These are phyloP conservation scores for Eumerus sabulonum DNA, from an alignment of 2,888 invertebrate species.

Conservation along the genomic window DNA sequence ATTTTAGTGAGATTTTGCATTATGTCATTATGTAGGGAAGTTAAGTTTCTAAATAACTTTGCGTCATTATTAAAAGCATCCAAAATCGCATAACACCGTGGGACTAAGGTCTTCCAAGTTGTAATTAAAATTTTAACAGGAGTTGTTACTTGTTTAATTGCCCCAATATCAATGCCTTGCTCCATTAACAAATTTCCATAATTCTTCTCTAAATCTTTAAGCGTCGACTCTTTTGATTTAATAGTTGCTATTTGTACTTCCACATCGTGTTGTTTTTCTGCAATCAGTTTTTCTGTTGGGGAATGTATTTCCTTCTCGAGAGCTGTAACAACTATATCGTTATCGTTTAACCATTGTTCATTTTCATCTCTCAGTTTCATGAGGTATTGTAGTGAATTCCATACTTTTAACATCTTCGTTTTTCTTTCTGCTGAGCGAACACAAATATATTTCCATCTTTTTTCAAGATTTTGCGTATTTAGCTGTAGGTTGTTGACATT, in stretches of 20 bases:
- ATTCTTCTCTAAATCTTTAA: slow-evolving; percentile 84
- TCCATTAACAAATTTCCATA: slow-evolving; percentile 85
- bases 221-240: slow-evolving; percentile 80
- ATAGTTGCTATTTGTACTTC: slow-evolving; percentile 81
- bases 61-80: slow-evolving; percentile 82
- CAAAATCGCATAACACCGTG: slow-evolving; percentile 81
- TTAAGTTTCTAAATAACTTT: slow-evolving; percentile 84
- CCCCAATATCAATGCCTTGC: slow-evolving; percentile 85
- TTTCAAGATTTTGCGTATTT: slow-evolving; percentile 86
- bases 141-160: slow-evolving; percentile 83
- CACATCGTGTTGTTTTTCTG: slow-evolving; percentile 81
- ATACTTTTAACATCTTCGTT: slow-evolving; percentile 82
- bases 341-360: slow-evolving; percentile 82
- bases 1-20: slow-evolving; percentile 86
- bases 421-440: slow-evolving; percentile 86
- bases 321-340: slow-evolving; percentile 82
- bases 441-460: slow-evolving; percentile 89
- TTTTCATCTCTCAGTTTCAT: slow-evolving; percentile 81
- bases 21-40: slow-evolving; percentile 85
- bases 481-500: slow-evolving; percentile 84
- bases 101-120: slow-evolving; percentile 84
- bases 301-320: slow-evolving; percentile 83
- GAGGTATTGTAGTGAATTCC: slow-evolving; percentile 83
- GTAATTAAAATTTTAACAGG: slow-evolving; percentile 82
- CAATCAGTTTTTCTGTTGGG: slow-evolving; percentile 81